Evolutionary conservation across 1,140 invertebrate genomes (phyloP), one percentile per base, ranked within the genome.

Genomic region (Hylyphantes graminicola): DNA sequence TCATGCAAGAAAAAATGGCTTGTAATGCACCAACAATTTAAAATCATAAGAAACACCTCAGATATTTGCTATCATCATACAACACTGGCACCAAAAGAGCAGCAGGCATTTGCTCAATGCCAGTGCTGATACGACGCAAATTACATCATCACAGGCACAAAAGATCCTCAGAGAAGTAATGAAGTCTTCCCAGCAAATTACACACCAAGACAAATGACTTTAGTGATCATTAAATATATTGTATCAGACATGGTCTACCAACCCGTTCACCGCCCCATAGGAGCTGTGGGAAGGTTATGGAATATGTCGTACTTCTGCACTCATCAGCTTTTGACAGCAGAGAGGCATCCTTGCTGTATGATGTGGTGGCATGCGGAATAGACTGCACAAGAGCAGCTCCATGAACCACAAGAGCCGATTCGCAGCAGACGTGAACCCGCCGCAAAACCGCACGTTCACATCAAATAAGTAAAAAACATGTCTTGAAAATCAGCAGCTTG

Each of bases 321-420:
- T 35, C 61, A 13, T 57, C 61, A 75, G 21, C 63, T 53, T 13
- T 17, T 53, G 15, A 67, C 2, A 75, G 50, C 59, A 48, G 48
- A 50, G 35, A 55, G n/a, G 67, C 61, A 73, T 83, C 63, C 21
- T 83, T 83, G 50, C 35, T 83, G 11, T 83, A 74, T 51, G 72
- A 83, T 67, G n/a, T n/a, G n/a, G n/a, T n/a, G n/a, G n/a, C n/a
- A n/a, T n/a, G 51, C 35, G 81, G 70, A 83, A 17, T 64, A 75
- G 64, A 35, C 72, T 83, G 59, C 63, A 83, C 72, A 83, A 50
- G 11, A 74, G 54, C 67, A 83, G 81, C 81, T 83, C 81, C 81
- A 72, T 15, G 9, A 50, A 5, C 67, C 78, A 81, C 67, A 81
- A 72, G 68, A 63, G 54, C 35, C 5, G 35, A 35, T 35, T n/a